phyloP scores from a whole-genome alignment of 2,888 invertebrate genomes.

The Andrena chrysosceles region DNA sequence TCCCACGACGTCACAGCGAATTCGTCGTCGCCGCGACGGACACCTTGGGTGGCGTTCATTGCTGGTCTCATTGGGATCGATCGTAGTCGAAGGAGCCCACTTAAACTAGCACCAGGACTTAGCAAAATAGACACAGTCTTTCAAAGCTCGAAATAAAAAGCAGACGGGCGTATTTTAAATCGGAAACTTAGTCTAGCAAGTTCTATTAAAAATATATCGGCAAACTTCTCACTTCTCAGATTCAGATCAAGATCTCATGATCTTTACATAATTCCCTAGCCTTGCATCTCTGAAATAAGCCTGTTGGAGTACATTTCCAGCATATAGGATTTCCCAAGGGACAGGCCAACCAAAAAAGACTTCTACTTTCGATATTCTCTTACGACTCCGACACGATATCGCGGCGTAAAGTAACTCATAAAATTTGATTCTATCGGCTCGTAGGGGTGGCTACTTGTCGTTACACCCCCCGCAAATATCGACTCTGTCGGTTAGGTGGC shows the following conservation, averaged over 20 bases:
- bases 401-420: conserved; percentile 30
- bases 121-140: background rate
- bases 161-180: too few relatives aligned
- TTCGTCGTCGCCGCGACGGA: conserved; percentile 29
- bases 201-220: too few relatives aligned
- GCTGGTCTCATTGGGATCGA: background rate
- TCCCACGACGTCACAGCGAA: conserved; percentile 33
- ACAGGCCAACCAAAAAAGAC: background rate
- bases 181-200: too few relatives aligned
- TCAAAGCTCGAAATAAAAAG: background rate
- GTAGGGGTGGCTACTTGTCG: background rate
- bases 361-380: background rate
- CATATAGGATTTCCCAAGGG: background rate
- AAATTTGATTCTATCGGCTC: conserved; percentile 30
- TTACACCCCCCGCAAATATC: conserved; percentile 30
- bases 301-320: too few relatives aligned
- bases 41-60: background rate
- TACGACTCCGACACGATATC: background rate
- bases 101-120: background rate
- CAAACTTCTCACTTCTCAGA: too few relatives aligned
- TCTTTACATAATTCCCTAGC: too few relatives aligned
- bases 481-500: conserved; percentile 1
- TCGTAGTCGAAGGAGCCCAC: background rate
- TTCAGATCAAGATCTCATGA: too few relatives aligned
- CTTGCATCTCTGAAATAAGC: too few relatives aligned